Evolutionary conservation across 2,113 vertebrate genomes (phyloP).

Genomic region (Grantiella picta): DNA sequence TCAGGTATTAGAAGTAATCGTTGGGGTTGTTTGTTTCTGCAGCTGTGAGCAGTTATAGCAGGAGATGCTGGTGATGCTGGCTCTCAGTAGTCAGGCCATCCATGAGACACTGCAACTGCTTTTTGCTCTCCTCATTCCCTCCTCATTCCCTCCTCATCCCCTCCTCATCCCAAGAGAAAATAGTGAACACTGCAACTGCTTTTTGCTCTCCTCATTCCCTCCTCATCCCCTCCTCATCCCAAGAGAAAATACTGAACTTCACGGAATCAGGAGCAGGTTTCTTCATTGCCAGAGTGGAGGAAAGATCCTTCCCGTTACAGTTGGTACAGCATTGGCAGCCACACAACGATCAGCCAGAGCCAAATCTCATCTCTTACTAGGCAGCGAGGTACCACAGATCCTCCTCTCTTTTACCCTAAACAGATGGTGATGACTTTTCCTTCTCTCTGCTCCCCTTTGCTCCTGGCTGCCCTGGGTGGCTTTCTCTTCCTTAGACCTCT

Average conservation of each 20-base stretch:
- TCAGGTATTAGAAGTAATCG: background rate
- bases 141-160: background rate
- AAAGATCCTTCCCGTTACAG: background rate
- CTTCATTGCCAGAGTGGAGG: background rate
- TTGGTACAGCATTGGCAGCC: background rate
- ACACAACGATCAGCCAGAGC: background rate
- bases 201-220: background rate
- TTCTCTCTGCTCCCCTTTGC: background rate
- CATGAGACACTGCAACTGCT: background rate
- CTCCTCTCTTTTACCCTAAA: background rate
- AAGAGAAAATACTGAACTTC: background rate
- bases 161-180: too few relatives aligned
- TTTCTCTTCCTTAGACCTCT: background rate
- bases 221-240: background rate
- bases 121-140: background rate
- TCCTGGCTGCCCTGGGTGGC: fast-evolving
- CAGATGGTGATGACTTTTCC: background rate
- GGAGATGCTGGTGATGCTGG: background rate
- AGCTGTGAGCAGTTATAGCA: background rate
- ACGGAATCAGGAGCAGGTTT: background rate
- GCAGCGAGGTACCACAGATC: background rate
- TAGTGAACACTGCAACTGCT: background rate
- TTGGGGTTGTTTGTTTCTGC: background rate
- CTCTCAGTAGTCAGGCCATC: background rate
- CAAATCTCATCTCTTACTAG: background rate